A percentile compares a stretch with the other conserved stretches of the same genome.
Conservation (phyloP, 2,888 invertebrate species). For the Hetaerina titia region DNA sequence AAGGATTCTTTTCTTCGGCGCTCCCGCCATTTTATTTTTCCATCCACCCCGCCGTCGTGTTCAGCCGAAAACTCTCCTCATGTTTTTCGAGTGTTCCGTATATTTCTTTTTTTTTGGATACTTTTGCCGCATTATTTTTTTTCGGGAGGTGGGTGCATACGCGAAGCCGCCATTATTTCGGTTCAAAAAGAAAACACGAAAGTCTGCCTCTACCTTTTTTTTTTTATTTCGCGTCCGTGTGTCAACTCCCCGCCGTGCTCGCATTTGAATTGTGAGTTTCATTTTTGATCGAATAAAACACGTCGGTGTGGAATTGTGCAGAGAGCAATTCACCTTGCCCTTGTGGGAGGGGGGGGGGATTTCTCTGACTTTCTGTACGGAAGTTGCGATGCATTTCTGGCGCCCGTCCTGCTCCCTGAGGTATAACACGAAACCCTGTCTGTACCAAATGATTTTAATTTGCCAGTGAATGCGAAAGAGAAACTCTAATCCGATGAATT, state of each 20-base stretch:
- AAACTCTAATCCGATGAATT: too few species aligned
- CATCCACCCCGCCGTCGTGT: too few species aligned
- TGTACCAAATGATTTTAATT: too few species aligned
- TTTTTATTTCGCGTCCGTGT: neutral
- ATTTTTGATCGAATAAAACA: neutral
- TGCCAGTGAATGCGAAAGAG: too few species aligned
- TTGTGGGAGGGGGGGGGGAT: neutral
- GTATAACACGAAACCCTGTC: neutral
- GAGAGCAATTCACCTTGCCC: neutral
- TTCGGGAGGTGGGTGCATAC: neutral
- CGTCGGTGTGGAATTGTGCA: neutral
- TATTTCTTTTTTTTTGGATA: neutral
- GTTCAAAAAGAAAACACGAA: neutral
- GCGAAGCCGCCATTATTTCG: neutral
- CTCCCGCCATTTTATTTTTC: neutral
- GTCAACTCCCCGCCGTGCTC: neutral
- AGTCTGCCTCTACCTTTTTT: neutral
- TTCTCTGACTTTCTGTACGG: neutral
- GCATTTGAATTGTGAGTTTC: neutral
- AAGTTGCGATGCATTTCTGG: neutral
- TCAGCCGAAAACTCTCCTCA: neutral
- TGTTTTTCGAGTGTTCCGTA: conserved; percentile 13
- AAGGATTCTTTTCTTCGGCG: conserved; percentile 47
- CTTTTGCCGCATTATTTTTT: neutral
- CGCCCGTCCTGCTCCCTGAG: neutral